Percentiles rank a stretch among this genome's conserved stretches.
phyloP scores from a whole-genome alignment of 2,888 invertebrate genomes.

The Xanthorhoe spadicearia region DNA sequence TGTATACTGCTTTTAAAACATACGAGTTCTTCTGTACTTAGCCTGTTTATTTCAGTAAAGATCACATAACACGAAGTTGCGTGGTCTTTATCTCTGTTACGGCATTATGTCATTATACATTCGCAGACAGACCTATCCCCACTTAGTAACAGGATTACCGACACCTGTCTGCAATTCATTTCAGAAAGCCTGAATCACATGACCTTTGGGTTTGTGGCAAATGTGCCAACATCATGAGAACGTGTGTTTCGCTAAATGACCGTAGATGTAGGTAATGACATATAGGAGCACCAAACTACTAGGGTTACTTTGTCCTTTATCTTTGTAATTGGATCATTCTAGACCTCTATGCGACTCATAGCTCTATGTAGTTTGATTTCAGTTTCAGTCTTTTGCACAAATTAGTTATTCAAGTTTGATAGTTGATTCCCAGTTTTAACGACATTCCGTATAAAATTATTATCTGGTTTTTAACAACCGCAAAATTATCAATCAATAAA shows the following conservation, averaged over 20 bases:
- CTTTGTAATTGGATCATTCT: constrained; percentile 15
- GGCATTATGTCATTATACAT: too few species aligned
- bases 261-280: constrained; percentile 11
- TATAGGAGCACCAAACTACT: constrained; percentile 10
- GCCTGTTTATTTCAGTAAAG: too few species aligned
- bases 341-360: constrained; percentile 9
- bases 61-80: too few species aligned
- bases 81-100: too few species aligned
- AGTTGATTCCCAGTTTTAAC: neutral
- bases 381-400: neutral
- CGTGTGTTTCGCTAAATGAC: constrained; percentile 8
- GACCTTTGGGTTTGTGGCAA: constrained; percentile 6
- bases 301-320: constrained; percentile 4
- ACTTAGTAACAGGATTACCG: constrained; percentile 1
- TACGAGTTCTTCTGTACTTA: too few species aligned
- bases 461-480: neutral
- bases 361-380: constrained; percentile 7
- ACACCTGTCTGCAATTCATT: neutral
- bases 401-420: neutral
- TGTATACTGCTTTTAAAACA: too few species aligned
- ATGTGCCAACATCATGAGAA: constrained; percentile 11
- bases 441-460: neutral
- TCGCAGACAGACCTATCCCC: neutral
- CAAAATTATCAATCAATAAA: neutral
- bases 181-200: constrained; percentile 3